Percentiles rank a stretch among this genome's conserved stretches.
These are phyloP conservation scores for Halichoerus grypus DNA, from an alignment of 2,113 vertebrate genomes.

Conservation along the genomic window DNA sequence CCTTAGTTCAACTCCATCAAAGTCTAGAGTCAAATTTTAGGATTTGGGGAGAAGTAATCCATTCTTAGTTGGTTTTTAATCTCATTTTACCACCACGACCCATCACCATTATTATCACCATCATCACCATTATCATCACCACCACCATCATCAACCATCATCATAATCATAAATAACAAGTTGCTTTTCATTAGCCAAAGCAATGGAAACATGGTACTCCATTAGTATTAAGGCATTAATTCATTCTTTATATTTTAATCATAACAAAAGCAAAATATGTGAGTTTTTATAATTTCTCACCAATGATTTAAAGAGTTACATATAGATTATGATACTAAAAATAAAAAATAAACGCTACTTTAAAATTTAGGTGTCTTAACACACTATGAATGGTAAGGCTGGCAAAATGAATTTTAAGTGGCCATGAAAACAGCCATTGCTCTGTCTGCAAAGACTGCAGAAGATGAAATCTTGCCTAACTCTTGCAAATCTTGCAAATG, in stretches of 20 bases:
- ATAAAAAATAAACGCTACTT: neutral
- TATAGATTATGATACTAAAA: neutral
- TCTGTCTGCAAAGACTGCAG: neutral
- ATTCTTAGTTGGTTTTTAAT: neutral
- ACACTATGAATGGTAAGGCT: neutral
- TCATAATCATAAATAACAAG: neutral
- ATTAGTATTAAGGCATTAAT: neutral
- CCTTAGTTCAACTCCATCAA: neutral
- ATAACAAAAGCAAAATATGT: neutral
- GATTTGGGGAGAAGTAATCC: neutral
- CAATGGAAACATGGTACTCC: neutral
- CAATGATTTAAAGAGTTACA: conserved; percentile 23
- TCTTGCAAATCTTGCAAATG: neutral
- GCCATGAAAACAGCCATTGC: neutral
- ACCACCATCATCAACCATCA: neutral
- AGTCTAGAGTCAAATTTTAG: neutral
- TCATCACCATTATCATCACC: neutral
- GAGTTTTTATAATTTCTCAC: neutral
- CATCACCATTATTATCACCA: neutral
- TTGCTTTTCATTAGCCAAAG: neutral
- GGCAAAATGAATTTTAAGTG: neutral
- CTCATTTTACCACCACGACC: neutral
- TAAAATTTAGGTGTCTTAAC: neutral
- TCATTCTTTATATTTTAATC: neutral
- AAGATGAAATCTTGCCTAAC: neutral